Evolutionary conservation across 2,113 vertebrate species (phyloP), one percentile per base, ranked within the genome.

Genomic region (Mesoclemmys tuberculata): DNA sequence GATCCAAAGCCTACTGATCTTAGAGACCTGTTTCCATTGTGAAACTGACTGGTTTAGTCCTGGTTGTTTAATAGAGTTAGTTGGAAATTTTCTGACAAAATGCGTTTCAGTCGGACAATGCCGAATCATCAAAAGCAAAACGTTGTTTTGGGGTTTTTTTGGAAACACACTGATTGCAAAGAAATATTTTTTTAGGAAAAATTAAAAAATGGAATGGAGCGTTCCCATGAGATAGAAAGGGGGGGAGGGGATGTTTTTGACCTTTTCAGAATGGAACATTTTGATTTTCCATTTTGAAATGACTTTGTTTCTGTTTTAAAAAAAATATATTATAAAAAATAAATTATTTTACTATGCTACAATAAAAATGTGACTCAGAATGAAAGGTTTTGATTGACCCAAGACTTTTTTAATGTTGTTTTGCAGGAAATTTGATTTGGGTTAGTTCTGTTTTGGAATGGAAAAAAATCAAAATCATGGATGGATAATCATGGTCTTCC

Each of bases 91-190:
- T 87, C 44, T 2, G 31, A 87, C 78, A 0, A 10, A 61, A 35
- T 64, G 56, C 27, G 29, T 54, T 82, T 75, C 82, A 68, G 55
- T 5, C n/a, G 88, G 91, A 86, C 85, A 89, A 94, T 94, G 86
- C 38, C 21, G 48, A 78, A 14, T 95, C 61, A 14, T 74, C 55
- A 49, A 90, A 3, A 0, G 58, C 89, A 7, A 0, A 3, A 21
- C 5, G 2, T n/a, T n/a, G n/a, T n/a, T n/a, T n/a, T n/a, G n/a
- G n/a, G 46, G 5, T 46, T 46, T 79, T 84, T 44, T 8, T 11
- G 58, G 83, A 83, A 44, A 64, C 0, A 12, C 77, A 21, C 95
- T 82, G 5, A 54, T 77, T 88, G 77, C 88, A 82, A 82, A 64
- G 81, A 52, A 54, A 12, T 10, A 1, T 4, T 55, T n/a, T 68